These are phyloP conservation scores for Pelobates cultripes DNA, from an alignment of 2,797 vertebrate species.

Conservation along the genomic window DNA sequence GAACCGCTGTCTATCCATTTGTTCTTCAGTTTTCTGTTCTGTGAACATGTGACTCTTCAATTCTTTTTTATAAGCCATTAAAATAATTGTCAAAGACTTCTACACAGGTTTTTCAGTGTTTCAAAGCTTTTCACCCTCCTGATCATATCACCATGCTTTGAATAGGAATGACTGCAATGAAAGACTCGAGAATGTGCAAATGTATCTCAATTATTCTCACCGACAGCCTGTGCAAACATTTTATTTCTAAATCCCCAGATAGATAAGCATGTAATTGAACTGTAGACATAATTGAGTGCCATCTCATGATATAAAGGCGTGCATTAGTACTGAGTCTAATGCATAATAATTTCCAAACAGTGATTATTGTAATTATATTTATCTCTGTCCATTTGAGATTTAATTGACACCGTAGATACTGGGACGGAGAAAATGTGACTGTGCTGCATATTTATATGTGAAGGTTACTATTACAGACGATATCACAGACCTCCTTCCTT, in stretches of 20 bases:
- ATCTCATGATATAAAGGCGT: too few species aligned
- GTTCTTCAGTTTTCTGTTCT: too few species aligned
- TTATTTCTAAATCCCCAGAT: not conserved
- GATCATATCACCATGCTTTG: not conserved
- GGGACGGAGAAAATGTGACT: not conserved
- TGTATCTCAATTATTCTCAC: not conserved
- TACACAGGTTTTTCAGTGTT: not conserved
- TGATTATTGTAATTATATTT: not conserved
- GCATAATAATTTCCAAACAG: too few species aligned
- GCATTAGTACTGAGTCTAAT: too few species aligned
- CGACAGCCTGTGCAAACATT: too few species aligned
- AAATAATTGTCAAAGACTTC: not conserved
- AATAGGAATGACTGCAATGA: not conserved
- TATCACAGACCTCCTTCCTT: constrained; percentile 30
- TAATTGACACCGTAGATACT: not conserved
- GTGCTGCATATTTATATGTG: constrained; percentile 27
- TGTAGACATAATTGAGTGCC: not conserved
- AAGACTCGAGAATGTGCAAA: not conserved
- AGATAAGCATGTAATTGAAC: not conserved
- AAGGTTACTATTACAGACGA: constrained; percentile 30
- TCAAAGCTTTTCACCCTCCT: not conserved
- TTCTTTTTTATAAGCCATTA: not conserved
- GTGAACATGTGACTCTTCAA: too few species aligned
- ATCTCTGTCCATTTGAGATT: not conserved
- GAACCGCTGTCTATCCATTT: too few species aligned